Percentiles rank a stretch among this genome's conserved stretches.
Evolutionary conservation across 2,888 invertebrate genomes (phyloP).

Genomic region (Drosophila subsilvestris): DNA sequence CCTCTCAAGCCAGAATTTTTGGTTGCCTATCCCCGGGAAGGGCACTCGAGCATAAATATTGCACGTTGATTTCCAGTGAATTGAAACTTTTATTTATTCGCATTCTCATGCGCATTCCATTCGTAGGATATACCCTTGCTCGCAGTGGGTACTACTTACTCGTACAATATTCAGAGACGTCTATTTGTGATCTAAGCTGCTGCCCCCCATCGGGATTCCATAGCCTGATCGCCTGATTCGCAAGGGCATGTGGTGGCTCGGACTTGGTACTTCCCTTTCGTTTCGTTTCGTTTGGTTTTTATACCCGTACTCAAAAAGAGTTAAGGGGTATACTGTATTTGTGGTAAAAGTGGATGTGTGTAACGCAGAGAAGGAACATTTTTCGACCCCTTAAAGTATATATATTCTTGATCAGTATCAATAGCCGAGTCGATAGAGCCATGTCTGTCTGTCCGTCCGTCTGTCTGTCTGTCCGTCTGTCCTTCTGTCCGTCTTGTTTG

Average conservation of each 20-base stretch:
- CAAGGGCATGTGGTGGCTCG: background rate
- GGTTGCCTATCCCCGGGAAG: background rate
- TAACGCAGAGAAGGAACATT: no score
- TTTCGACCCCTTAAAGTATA: no score
- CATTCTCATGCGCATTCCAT: slow-evolving; percentile 30
- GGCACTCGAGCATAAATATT: slow-evolving; percentile 65
- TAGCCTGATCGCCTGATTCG: background rate
- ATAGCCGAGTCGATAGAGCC: no score
- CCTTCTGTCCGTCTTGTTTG: no score
- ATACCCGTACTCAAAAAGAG: no score
- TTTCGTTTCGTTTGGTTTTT: no score
- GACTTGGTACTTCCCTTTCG: slow-evolving; percentile 5
- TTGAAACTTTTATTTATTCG: slow-evolving; percentile 71
- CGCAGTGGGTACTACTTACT: slow-evolving; percentile 1
- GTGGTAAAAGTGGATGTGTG: no score
- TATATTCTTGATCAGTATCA: no score
- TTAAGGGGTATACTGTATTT: no score
- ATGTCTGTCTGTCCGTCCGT: no score
- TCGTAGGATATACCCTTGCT: background rate
- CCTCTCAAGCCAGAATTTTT: slow-evolving; percentile 1
- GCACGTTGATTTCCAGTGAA: slow-evolving; percentile 66
- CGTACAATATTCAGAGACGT: background rate
- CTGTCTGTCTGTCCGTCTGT: no score
- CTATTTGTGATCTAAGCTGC: background rate
- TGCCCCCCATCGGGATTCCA: no score